A percentile compares a stretch with the other conserved stretches of the same genome.
Conservation (phyloP, 2,888 invertebrate species). For the Mesorhabditis belari region DNA sequence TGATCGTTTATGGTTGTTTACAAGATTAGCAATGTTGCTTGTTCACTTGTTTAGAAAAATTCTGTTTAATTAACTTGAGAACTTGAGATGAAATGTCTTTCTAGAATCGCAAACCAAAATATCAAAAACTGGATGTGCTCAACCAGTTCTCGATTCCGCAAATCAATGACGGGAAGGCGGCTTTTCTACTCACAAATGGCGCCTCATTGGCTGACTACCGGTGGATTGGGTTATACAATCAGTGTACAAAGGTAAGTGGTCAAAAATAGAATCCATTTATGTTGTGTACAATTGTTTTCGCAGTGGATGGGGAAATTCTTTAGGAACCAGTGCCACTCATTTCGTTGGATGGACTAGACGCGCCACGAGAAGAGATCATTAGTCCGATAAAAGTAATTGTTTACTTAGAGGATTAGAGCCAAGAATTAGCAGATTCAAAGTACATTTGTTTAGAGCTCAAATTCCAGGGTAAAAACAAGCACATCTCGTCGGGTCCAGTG, state of each 20-base stretch:
- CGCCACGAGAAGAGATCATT: conserved; percentile 5
- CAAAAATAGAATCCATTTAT: not conserved
- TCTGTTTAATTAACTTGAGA: too few species aligned
- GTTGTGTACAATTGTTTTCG: too few species aligned
- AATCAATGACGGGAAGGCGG: not conserved
- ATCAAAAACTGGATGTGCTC: not conserved
- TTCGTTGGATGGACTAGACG: conserved; percentile 5
- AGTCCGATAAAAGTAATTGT: not conserved
- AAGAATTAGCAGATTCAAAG: too few species aligned
- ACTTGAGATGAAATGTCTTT: too few species aligned
- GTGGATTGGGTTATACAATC: conserved; percentile 11
- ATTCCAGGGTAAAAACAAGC: not conserved
- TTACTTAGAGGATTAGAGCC: too few species aligned
- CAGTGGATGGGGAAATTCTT: too few species aligned
- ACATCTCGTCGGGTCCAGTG: not conserved
- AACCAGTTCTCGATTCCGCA: not conserved
- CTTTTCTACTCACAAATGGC: conserved; percentile 7
- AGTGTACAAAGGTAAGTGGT: conserved; percentile 8
- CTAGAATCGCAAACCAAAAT: too few species aligned
- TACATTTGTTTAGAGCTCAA: not conserved
- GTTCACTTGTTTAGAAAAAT: too few species aligned
- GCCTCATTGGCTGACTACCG: conserved; percentile 7
- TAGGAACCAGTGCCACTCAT: conserved; percentile 5
- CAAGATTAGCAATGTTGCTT: too few species aligned
- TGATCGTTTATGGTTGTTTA: too few species aligned